Conservation (phyloP, 2,797 vertebrate genomes). For the Coreius guichenoti region DNA sequence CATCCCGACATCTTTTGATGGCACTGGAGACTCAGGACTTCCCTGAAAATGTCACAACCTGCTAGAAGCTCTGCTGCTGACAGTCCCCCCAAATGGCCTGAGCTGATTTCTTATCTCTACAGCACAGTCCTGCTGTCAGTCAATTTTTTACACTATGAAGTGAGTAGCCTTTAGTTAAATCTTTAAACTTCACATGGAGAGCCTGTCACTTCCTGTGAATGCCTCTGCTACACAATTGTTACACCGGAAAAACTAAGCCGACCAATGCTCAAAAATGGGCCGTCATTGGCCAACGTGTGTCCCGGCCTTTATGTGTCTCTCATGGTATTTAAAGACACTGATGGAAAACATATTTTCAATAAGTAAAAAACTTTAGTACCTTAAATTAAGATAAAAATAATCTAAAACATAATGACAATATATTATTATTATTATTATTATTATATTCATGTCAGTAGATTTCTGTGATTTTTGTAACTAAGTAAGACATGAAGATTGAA, state of each 20-base stretch:
- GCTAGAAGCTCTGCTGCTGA: constrained; percentile 41
- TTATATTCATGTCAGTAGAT: background rate
- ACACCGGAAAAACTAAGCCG: too few species aligned
- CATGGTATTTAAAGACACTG: background rate
- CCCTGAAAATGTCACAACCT: constrained; percentile 50
- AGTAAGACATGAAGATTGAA: too few species aligned
- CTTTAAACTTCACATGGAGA: constrained; percentile 16
- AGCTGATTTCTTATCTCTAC: constrained; percentile 49
- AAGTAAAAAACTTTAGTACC: background rate
- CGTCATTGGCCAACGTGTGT: too few species aligned
- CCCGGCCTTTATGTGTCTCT: background rate
- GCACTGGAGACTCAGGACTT: constrained; percentile 43
- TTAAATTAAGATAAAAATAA: background rate
- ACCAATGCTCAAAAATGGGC: too few species aligned
- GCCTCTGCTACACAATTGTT: constrained; percentile 1
- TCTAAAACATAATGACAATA: too few species aligned
- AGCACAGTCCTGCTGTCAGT: constrained; percentile 54
- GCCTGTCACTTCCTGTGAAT: constrained; percentile 8
- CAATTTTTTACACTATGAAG: constrained; percentile 13
- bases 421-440: too few species aligned
- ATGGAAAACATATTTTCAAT: background rate
- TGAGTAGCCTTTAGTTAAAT: constrained; percentile 36
- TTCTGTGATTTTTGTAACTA: background rate
- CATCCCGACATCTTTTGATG: constrained; percentile 39
- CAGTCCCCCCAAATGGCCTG: constrained; percentile 47